Conservation (phyloP, 1,140 invertebrate genomes). For the Eufriesea mexicana region DNA sequence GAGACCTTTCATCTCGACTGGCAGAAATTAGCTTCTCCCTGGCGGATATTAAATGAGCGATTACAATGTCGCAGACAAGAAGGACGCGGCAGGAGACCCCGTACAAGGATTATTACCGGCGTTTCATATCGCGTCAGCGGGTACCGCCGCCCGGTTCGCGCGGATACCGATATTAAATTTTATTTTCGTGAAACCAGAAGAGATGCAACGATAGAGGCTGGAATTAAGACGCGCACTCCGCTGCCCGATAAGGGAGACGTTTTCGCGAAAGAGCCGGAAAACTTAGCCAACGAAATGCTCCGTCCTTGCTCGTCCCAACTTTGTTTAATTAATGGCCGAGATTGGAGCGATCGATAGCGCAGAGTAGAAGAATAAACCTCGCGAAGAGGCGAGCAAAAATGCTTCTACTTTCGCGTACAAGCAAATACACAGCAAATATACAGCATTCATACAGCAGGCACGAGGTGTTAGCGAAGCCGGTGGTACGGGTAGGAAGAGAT, state of each 20-base stretch:
- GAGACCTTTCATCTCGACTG: constrained; percentile 34
- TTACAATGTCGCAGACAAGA: constrained; percentile 34
- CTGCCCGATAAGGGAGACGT: neutral
- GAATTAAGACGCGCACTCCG: constrained; percentile 12
- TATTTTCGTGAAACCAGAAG: constrained; percentile 36
- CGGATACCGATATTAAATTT: constrained; percentile 52
- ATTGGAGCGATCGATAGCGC: neutral
- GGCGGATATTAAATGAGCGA: constrained; percentile 60
- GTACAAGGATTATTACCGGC: constrained; percentile 53
- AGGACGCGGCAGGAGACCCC: neutral
- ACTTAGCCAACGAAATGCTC: neutral
- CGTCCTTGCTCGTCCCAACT: constrained; percentile 31
- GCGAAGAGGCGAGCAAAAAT: neutral
- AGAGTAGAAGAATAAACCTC: neutral
- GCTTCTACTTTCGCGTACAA: no score
- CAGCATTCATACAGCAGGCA: neutral
- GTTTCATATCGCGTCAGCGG: neutral
- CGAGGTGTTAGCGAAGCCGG: neutral
- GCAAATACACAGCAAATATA: no score
- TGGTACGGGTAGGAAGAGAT: no score
- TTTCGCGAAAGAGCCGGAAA: neutral
- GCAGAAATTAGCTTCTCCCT: constrained; percentile 33
- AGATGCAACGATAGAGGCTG: neutral
- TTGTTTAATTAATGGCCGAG: constrained; percentile 46
- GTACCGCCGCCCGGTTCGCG: constrained; percentile 22